Base-by-base conservation (phyloP, 2,888 invertebrate species). In the Disparrhopalites patrizii region DNA sequence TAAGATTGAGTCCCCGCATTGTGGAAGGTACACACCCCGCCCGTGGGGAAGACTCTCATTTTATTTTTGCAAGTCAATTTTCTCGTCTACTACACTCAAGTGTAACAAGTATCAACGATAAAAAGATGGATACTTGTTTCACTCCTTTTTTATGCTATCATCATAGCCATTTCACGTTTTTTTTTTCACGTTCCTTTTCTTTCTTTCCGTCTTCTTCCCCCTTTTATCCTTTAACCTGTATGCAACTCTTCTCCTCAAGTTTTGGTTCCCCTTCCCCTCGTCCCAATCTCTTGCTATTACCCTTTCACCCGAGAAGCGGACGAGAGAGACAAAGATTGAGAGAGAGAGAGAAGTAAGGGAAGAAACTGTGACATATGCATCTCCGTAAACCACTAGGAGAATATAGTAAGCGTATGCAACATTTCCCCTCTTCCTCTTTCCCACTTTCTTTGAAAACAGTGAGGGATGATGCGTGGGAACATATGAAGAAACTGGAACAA, bases 61-160 rank as follows among this genome's bases (percentile, higher is more conserved):
- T 61, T 61, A 51, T 51, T 61, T 52, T 61, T 50, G 51, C 61
- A 61, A 61, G 61, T 61, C 51, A 23, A 61, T 61, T 61, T 61
- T 61, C 36, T 61, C 51, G n/a, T 61, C 61, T 38, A 52, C 51
- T 36, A 51, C 38, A 51, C 61, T 51, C 18, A 38, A 25, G 40
- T 40, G 27, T 25, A 8, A 27, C 40, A 38, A 47, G 47, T 47
- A 23, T 47, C 47, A 47, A 47, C 20, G n/a, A 47, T 47, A 47
- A 47, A 47, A 47, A 47, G 47, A 47, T 47, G 47, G 47, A 13
- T 47, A 47, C 47, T 47, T 47, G 47, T 47, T 23, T 23, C 47
- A 47, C 47, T 47, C 47, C n/a, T n/a, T n/a, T n/a, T n/a, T 47
- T 47, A 47, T 25, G 47, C 47, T 47, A 47, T 47, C 47, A 47